Evolutionary conservation across 2,797 vertebrate species (phyloP).

Genomic region (Xiphophorus birchmanni): DNA sequence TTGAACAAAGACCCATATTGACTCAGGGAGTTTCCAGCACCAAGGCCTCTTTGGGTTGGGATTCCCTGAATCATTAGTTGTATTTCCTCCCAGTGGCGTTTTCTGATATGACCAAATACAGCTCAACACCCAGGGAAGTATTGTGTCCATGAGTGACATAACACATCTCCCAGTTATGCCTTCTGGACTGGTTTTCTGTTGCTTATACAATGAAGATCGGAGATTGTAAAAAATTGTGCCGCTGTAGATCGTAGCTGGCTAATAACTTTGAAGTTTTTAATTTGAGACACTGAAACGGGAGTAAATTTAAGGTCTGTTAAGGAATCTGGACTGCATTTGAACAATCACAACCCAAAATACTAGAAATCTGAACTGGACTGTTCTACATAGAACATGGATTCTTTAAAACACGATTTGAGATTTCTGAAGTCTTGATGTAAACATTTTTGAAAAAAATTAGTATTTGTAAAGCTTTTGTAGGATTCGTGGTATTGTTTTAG

Average conservation of each 20-base stretch:
- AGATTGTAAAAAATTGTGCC: neutral
- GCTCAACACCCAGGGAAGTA: neutral
- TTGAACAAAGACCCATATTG: neutral
- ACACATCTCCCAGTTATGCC: neutral
- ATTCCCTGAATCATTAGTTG: neutral
- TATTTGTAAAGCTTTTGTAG: neutral
- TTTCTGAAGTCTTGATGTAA: neutral
- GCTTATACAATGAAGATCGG: neutral
- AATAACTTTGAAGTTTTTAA: neutral
- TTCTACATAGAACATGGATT: neutral
- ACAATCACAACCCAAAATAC: neutral
- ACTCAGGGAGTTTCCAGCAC: neutral
- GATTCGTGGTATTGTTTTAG: neutral
- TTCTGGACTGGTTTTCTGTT: neutral
- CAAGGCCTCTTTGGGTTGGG: neutral
- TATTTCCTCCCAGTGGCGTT: neutral
- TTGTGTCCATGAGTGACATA: neutral
- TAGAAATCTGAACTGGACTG: neutral
- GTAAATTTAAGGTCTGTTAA: neutral
- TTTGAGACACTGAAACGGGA: neutral
- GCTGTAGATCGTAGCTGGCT: neutral
- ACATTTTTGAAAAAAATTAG: neutral
- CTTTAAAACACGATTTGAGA: neutral
- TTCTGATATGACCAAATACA: neutral
- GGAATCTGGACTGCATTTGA: neutral